phyloP scores from a whole-genome alignment of 1,140 invertebrate genomes.

The Camponotus floridanus region DNA sequence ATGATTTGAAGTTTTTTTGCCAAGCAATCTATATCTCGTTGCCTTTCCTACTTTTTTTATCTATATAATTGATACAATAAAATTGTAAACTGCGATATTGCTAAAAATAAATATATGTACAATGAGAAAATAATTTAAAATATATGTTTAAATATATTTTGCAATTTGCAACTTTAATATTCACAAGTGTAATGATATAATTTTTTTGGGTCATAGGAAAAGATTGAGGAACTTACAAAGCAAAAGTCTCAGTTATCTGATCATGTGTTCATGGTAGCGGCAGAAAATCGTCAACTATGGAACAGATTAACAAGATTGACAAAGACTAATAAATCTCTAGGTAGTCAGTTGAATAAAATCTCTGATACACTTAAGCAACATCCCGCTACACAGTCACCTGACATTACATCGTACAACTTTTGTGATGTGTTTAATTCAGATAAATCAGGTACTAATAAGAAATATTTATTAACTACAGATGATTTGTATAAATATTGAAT shows the following conservation, averaged over 20 bases:
- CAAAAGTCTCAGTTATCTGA: conserved; percentile 92
- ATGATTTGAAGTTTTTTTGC: neutral
- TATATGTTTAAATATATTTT: neutral
- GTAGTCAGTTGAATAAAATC: conserved; percentile 86
- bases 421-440: conserved; percentile 55
- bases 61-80: neutral
- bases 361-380: conserved; percentile 86
- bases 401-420: conserved; percentile 78
- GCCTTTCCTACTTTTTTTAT: neutral
- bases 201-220: conserved; percentile 84
- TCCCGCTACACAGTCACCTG: conserved; percentile 72
- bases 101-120: neutral
- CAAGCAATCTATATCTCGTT: neutral
- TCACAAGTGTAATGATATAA: neutral
- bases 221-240: conserved; percentile 89
- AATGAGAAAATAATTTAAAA: too few species aligned
- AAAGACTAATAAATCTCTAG: conserved; percentile 87
- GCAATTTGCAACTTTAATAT: neutral
- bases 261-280: conserved; percentile 92
- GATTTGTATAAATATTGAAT: conserved; percentile 77
- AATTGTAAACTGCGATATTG: conserved; percentile 17
- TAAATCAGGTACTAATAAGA: conserved; percentile 66
- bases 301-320: conserved; percentile 89
- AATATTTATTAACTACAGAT: conserved; percentile 78
- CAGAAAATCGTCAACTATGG: conserved; percentile 93